These are phyloP conservation scores for Plemyria rubiginata DNA, from an alignment of 2,888 invertebrate genomes.

Conservation along the genomic window DNA sequence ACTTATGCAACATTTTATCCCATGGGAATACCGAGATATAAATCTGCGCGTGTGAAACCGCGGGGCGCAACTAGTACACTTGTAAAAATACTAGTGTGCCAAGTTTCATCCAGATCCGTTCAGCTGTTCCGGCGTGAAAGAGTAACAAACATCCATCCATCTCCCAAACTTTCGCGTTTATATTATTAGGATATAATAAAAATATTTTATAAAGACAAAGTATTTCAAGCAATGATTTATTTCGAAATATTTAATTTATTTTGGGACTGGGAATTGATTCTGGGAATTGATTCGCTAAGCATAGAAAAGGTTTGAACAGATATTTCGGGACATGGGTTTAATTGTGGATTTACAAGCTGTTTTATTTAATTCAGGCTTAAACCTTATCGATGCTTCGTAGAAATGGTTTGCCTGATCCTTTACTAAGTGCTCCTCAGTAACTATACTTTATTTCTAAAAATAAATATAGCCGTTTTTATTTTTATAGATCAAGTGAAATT, in stretches of 20 bases:
- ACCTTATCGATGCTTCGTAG: constrained; percentile 6
- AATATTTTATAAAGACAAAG: no score
- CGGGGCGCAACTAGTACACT: no score
- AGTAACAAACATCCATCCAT: no score
- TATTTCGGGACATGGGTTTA: constrained; percentile 20
- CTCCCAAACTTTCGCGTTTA: no score
- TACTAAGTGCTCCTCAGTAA: background rate
- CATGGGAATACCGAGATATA: no score
- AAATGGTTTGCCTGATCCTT: constrained; percentile 7
- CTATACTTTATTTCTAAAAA: background rate
- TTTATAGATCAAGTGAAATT: no score
- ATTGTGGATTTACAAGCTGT: constrained; percentile 16
- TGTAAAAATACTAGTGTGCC: no score
- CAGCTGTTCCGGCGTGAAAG: no score
- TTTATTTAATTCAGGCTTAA: constrained; percentile 9
- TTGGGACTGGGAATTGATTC: background rate
- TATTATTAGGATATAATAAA: no score
- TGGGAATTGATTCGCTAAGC: constrained; percentile 2
- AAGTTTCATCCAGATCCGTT: no score
- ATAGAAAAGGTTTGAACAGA: constrained; percentile 6
- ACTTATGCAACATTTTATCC: no score
- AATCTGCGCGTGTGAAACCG: no score
- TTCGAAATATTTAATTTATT: constrained; percentile 9
- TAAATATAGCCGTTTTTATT: background rate
- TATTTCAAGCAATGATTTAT: background rate